Base-by-base conservation (phyloP, 2,797 vertebrate species). In the Sebastes matsubarae region DNA sequence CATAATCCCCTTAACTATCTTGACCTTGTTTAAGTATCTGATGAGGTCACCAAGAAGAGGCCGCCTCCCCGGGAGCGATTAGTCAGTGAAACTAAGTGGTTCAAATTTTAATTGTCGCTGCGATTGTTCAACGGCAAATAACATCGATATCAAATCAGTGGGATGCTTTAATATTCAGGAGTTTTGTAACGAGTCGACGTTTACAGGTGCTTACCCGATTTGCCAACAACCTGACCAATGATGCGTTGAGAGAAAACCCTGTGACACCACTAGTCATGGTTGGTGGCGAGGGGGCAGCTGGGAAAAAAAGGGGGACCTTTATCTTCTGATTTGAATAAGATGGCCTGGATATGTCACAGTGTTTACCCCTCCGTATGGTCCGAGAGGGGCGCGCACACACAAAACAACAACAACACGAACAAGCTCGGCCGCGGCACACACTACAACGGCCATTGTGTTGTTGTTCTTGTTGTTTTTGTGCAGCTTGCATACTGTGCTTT, bases 301-400 rank as follows among this genome's bases (percentile, higher is more conserved):
- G 95, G 96, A 88, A 93, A 94, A 7, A 95, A 18, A 95, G 94
- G 94, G 96, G 96, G 96, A 96, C 96, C 96, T 97, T 97, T 97
- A 97, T 96, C 94, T 96, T 94, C 95, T 96, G 96, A 97, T 98
- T 98, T 99, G 97, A 99, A 99, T 98, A 97, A 99, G 97, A 97
- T 98, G 97, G 96, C 97, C 97, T 98, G 97, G 97, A 97, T 98
- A 97, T 98, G 97, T 97, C 96, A 97, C 94, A 96, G 95, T 96
- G 97, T 97, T 97, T 96, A 96, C 94, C 93, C 90, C 80, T 88
- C 84, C 71, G 96, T 96, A 97, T 95, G 96, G 95, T 97, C 86
- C 14, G 84, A 88, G 79, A 88, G 86, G 80, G 80, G 81, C 77
- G 71, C 78, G 5, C 65, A 46, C 65, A 80, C 77, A 81, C 27